Base-by-base conservation (phyloP, 2,888 invertebrate species). In the Agonum fuliginosum region DNA sequence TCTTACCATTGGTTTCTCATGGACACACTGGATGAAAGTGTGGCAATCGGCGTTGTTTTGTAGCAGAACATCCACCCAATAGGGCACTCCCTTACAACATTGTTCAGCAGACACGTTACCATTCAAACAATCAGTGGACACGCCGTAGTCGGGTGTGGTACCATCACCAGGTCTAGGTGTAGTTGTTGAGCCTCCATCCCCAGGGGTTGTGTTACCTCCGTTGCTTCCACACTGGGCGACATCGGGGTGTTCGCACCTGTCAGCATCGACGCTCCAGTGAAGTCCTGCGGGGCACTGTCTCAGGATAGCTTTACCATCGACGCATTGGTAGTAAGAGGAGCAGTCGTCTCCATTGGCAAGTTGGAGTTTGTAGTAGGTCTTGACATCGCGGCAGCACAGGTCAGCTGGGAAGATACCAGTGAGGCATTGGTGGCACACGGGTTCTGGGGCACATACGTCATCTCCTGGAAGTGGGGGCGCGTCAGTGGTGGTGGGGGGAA, bases 271-370 rank as follows among this genome's bases (percentile, higher is more conserved):
- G 22, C 78, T 78, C 69, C 78, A 80, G 12, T 76, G 37, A n/a
- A 79, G 73, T 27, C 51, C 78, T 20, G 34, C 72, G 6, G 78
- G 78, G 37, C 77, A 79, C 19, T 74, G 12, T 17, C 58, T 17
- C 2, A 58, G 24, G 8, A 74, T 8, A 10, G 78, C 70, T 12
- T 20, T 22, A 30, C 78, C 79, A 54, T 79, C 20, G 3, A 58
- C 46, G 34, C 80, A 80, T 77, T 79, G 54, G 24, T 78, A 79
- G 43, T 78, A 80, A 6, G 72, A 72, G 6, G 72, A 71, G 22
- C 80, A 80, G n/a, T 78, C 65, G 8, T 76, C n/a, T n/a, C 67
- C 3, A 72, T 67, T 6, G 62, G 75, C 14, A 51, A 78, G 19
- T 48, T 78, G 12, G 30, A 78, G n/a, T 48, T 67, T 74, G 41